Percentiles rank a stretch among this genome's conserved stretches.
Conservation (phyloP, 2,113 vertebrate species). For the Labeo catla region DNA sequence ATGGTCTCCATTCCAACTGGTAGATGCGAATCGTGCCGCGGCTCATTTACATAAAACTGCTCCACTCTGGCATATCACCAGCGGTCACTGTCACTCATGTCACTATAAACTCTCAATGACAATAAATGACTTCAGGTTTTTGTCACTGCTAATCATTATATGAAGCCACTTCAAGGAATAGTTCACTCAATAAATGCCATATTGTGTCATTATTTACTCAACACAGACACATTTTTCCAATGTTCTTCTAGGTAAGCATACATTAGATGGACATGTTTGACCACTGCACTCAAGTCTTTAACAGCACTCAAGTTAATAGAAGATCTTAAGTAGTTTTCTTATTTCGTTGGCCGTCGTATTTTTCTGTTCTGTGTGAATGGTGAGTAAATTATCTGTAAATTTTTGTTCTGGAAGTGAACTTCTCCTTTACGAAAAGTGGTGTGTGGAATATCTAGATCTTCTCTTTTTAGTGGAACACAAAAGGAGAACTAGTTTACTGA, state of each 20-base stretch:
- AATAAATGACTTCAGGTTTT: neutral
- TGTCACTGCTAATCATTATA: neutral
- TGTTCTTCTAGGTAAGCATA: neutral
- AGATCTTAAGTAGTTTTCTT: neutral
- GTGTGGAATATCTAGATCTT: no score
- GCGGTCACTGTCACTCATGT: neutral
- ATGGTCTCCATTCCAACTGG: neutral
- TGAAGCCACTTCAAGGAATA: neutral
- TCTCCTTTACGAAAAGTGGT: no score
- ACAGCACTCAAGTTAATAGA: neutral
- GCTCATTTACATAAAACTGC: conserved; percentile 15
- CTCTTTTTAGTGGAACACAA: neutral
- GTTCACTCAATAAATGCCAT: neutral
- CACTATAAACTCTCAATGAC: neutral
- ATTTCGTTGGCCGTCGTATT: neutral
- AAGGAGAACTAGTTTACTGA: neutral
- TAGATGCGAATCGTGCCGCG: neutral
- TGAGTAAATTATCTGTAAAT: no score
- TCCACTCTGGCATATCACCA: neutral
- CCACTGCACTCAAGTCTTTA: neutral
- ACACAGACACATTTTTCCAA: neutral
- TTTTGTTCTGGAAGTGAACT: no score
- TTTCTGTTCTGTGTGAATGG: neutral
- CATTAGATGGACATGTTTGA: neutral
- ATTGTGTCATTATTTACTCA: neutral